Conservation (phyloP, 2,113 vertebrate species). For the Cairina moschata region DNA sequence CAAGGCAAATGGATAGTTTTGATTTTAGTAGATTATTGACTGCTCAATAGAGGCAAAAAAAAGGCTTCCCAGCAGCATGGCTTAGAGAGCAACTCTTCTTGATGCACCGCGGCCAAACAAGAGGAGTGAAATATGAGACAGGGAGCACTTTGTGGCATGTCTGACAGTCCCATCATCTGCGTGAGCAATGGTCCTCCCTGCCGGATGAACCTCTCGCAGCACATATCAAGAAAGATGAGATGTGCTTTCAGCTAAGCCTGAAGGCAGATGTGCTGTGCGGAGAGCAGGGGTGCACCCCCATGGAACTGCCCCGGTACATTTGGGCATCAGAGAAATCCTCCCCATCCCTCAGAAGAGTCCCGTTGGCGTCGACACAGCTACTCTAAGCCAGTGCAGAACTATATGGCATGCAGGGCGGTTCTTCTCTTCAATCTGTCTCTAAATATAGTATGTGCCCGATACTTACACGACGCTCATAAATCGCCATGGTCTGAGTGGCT, state of each 20-base stretch:
- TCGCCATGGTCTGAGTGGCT: not conserved
- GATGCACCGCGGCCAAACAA: not conserved
- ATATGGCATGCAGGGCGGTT: rapidly evolving
- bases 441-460: not conserved
- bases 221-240: not conserved
- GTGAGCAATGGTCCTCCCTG: not conserved
- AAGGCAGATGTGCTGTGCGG: not conserved
- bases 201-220: not conserved
- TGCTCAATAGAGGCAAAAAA: not conserved
- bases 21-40: constrained; percentile 60
- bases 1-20: constrained; percentile 54
- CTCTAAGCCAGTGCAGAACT: not conserved
- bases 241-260: not conserved
- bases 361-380: rapidly evolving
- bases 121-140: not conserved
- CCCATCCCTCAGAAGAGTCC: not conserved
- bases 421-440: not conserved
- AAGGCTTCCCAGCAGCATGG: not conserved
- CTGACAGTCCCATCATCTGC: constrained; percentile 8
- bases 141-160: not conserved
- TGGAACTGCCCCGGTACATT: rapidly evolving
- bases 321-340: not conserved
- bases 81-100: not conserved
- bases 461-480: rapidly evolving
- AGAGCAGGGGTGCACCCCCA: rapidly evolving